phyloP scores from a whole-genome alignment of 2,797 vertebrate genomes.

The Sebastes oblongus region DNA sequence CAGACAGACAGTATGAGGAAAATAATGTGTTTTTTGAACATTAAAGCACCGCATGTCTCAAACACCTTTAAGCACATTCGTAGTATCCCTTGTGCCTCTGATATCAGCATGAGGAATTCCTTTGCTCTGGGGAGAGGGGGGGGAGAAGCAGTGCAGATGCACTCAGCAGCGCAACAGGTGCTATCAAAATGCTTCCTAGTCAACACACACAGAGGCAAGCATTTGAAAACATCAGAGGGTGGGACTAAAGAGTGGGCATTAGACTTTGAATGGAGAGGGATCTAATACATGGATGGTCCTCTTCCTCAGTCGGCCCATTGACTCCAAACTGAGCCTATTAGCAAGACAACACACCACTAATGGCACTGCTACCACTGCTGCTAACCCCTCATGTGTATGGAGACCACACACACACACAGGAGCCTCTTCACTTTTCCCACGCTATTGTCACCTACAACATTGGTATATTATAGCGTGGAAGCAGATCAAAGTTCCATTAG shows the following conservation, averaged over 20 bases:
- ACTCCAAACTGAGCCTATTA: conserved; percentile 85
- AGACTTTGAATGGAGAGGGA: conserved; percentile 85
- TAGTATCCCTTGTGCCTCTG: neutral
- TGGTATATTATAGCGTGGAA: conserved; percentile 52
- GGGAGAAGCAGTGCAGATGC: conserved; percentile 21
- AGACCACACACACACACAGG: conserved; percentile 58
- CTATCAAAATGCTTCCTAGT: conserved; percentile 80
- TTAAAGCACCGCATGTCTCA: neutral
- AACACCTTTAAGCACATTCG: neutral
- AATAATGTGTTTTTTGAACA: no score
- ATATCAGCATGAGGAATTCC: neutral
- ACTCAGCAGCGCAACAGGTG: conserved; percentile 71
- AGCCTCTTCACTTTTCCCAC: conserved; percentile 68
- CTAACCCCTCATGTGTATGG: conserved; percentile 71
- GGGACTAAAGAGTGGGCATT: conserved; percentile 72
- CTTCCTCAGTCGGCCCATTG: conserved; percentile 82
- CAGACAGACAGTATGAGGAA: no score
- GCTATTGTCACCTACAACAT: conserved; percentile 64
- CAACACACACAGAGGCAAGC: conserved; percentile 78
- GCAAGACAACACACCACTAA: conserved; percentile 86
- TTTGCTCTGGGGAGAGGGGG: neutral
- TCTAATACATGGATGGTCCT: conserved; percentile 82
- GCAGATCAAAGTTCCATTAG: conserved; percentile 52
- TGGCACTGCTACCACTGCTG: conserved; percentile 70
- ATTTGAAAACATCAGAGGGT: conserved; percentile 82